A percentile compares a stretch with the other conserved stretches of the same genome.
phyloP scores from a whole-genome alignment of 2,113 vertebrate genomes.

The Ahaetulla prasina region DNA sequence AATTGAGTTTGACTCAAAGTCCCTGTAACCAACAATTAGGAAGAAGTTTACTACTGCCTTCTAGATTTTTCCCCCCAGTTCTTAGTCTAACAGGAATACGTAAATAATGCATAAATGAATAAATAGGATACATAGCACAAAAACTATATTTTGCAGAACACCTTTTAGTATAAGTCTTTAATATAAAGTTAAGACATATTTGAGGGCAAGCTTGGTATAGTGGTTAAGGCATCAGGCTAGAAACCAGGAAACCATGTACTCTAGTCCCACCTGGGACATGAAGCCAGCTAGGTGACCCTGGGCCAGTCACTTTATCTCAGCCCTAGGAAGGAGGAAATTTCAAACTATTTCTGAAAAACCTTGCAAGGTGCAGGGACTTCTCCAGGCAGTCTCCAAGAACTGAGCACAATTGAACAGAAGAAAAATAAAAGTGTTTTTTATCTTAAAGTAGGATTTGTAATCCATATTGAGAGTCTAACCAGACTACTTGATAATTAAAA shows the following conservation, averaged over 20 bases:
- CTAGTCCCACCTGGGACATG: not conserved
- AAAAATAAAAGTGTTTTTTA: not conserved
- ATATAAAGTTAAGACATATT: not conserved
- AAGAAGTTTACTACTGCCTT: not conserved
- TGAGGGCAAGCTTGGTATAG: not conserved
- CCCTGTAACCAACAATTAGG: not conserved
- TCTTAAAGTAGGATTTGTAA: not conserved
- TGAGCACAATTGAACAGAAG: not conserved
- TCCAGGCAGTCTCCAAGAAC: not conserved
- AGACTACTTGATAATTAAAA: not conserved
- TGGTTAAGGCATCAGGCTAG: not conserved
- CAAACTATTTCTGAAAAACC: not conserved
- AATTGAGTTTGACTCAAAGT: not conserved
- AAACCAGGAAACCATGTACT: not conserved
- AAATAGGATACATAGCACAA: not conserved
- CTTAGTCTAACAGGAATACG: not conserved
- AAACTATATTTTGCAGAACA: not conserved
- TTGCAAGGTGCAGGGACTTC: not conserved
- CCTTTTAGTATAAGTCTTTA: not conserved
- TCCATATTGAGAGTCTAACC: not conserved
- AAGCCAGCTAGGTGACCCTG: not conserved
- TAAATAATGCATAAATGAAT: not conserved
- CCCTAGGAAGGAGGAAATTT: not conserved
- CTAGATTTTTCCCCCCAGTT: not conserved
- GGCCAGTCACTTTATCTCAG: not conserved